Conservation (phyloP, 2,888 invertebrate species). For the Cantharis flavilabris region DNA sequence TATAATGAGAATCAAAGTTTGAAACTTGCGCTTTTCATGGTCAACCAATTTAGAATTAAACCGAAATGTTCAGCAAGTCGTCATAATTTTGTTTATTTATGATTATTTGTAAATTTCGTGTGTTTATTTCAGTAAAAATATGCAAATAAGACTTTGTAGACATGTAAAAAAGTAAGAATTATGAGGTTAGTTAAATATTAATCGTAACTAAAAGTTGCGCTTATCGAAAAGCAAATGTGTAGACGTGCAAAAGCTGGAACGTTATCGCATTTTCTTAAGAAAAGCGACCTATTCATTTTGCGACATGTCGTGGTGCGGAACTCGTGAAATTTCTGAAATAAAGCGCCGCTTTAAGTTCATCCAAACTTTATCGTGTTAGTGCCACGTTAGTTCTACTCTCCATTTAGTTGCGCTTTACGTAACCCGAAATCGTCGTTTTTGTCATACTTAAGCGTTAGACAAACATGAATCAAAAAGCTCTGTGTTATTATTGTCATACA, state of each 20-base stretch:
- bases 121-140: constrained; percentile 15
- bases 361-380: constrained; percentile 7
- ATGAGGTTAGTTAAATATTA: constrained; percentile 12
- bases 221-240: constrained; percentile 19
- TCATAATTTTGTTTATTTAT: constrained; percentile 13
- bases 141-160: constrained; percentile 16
- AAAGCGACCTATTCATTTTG: constrained; percentile 16
- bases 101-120: constrained; percentile 24
- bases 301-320: constrained; percentile 13
- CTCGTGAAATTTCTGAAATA: constrained; percentile 11
- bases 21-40: constrained; percentile 3
- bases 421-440: constrained; percentile 1
- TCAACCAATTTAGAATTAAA: background rate
- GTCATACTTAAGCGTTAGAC: constrained; percentile 2
- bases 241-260: constrained; percentile 14
- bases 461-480: constrained; percentile 3
- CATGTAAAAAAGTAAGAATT: constrained; percentile 20
- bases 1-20: constrained; percentile 3
- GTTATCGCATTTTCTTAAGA: constrained; percentile 15
- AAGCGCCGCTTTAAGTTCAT: constrained; percentile 15
- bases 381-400: constrained; percentile 9
- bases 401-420: constrained; percentile 7
- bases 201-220: constrained; percentile 13
- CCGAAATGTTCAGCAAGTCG: background rate
- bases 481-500: background rate